Percentiles rank a stretch among this genome's conserved stretches.
These are phyloP conservation scores for Julus scandinavius DNA, from an alignment of 2,888 invertebrate species.

Conservation along the genomic window DNA sequence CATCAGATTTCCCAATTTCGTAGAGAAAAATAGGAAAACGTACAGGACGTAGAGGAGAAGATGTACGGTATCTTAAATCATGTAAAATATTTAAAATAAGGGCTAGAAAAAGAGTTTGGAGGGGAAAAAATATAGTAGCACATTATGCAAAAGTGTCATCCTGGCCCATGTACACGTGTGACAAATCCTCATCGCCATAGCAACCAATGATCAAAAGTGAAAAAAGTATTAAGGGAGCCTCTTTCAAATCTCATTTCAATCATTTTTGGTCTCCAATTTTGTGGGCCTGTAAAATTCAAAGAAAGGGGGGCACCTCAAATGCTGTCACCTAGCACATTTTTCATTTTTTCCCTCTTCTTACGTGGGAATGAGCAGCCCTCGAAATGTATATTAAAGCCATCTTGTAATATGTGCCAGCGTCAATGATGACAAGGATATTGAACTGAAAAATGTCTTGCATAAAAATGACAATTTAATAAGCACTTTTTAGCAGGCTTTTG, in stretches of 20 bases:
- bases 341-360: background rate
- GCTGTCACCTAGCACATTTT: slow-evolving; percentile 30
- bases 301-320: background rate
- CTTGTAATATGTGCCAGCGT: background rate
- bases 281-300: slow-evolving; percentile 16
- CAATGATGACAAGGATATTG: background rate
- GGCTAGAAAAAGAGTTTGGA: background rate
- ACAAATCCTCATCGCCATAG: slow-evolving; percentile 37
- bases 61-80: slow-evolving; percentile 30
- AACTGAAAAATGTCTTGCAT: background rate
- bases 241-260: slow-evolving; percentile 50
- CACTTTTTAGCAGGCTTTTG: slow-evolving; percentile 26
- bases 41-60: slow-evolving; percentile 10
- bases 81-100: slow-evolving; percentile 42
- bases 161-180: slow-evolving; percentile 25
- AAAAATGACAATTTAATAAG: slow-evolving; percentile 30
- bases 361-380: slow-evolving; percentile 10
- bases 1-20: slow-evolving; percentile 37
- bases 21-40: slow-evolving; percentile 24
- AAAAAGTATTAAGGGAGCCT: slow-evolving; percentile 43
- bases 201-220: slow-evolving; percentile 35
- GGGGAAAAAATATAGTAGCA: background rate
- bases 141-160: slow-evolving; percentile 35
- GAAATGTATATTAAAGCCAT: background rate
- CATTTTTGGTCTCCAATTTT: slow-evolving; percentile 40